Evolutionary conservation across 1,140 invertebrate genomes (phyloP).

Genomic region (Eurytemora carolleeae): DNA sequence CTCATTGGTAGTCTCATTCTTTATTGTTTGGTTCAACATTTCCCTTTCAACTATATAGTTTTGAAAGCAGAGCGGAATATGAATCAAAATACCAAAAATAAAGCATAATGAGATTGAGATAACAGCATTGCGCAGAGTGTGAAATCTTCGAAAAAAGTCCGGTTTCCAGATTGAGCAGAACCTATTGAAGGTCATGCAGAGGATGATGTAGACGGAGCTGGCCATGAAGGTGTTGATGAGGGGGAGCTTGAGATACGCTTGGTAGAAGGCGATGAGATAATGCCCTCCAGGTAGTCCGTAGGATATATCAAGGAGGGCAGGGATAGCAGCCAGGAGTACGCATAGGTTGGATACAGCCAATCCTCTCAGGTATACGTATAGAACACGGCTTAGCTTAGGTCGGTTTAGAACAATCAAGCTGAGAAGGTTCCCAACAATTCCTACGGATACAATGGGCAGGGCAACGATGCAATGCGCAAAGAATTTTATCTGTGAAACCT

Average conservation of each 20-base stretch:
- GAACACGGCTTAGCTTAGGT: constrained; percentile 48
- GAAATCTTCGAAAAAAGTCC: constrained; percentile 33
- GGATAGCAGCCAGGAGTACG: constrained; percentile 45
- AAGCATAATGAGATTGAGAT: constrained; percentile 39
- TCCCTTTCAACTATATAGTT: too few species aligned
- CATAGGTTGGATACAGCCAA: constrained; percentile 42
- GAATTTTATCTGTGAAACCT: too few species aligned
- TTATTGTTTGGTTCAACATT: too few species aligned
- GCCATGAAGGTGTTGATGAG: constrained; percentile 45
- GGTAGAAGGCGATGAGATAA: constrained; percentile 43
- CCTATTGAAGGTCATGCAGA: constrained; percentile 48
- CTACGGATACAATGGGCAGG: constrained; percentile 38
- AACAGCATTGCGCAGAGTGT: constrained; percentile 30
- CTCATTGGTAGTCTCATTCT: too few species aligned
- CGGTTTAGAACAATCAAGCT: constrained; percentile 49
- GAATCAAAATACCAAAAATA: constrained; percentile 38
- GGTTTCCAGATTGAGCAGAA: constrained; percentile 53
- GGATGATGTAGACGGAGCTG: constrained; percentile 46
- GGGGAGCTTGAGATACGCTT: constrained; percentile 48
- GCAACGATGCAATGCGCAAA: background rate
- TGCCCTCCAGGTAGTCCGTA: constrained; percentile 33
- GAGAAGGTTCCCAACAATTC: constrained; percentile 48
- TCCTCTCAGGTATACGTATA: constrained; percentile 57
- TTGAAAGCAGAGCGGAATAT: constrained; percentile 29
- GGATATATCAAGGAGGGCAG: constrained; percentile 39